These are phyloP conservation scores for Trachops cirrhosus DNA, from an alignment of 2,797 vertebrate species.

Conservation along the genomic window DNA sequence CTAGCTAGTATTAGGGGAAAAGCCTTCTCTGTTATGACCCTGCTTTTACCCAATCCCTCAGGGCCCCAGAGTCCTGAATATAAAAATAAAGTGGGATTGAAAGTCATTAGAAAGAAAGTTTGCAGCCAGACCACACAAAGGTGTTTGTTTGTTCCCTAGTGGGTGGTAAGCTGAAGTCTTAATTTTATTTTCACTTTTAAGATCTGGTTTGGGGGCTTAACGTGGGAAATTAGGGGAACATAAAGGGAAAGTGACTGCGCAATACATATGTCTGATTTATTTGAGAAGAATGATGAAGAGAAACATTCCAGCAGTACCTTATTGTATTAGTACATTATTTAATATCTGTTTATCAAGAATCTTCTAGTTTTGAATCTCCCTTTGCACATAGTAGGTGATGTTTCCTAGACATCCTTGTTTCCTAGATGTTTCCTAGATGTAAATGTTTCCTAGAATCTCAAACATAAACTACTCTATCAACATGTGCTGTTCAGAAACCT, in stretches of 20 bases:
- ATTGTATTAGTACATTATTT: background rate
- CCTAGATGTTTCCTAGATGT: too few relatives aligned
- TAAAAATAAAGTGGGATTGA: constrained; percentile 26
- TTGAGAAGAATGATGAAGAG: constrained; percentile 32
- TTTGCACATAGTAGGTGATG: background rate
- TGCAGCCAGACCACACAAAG: background rate
- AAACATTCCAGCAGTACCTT: background rate
- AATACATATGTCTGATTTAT: constrained; percentile 8
- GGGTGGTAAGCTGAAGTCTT: background rate
- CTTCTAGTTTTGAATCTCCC: background rate
- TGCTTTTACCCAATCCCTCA: background rate
- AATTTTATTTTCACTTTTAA: constrained; percentile 55
- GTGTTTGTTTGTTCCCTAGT: background rate
- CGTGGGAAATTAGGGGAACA: constrained; percentile 8
- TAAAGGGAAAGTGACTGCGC: background rate
- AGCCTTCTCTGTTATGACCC: background rate
- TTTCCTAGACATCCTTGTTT: too few relatives aligned
- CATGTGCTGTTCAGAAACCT: background rate
- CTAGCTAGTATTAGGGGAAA: background rate
- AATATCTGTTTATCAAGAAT: background rate
- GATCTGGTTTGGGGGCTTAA: constrained; percentile 29
- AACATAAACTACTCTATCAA: background rate
- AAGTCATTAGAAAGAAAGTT: background rate
- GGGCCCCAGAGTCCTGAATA: background rate
- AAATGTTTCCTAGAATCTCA: background rate